Conservation (phyloP, 2,888 invertebrate genomes). For the Chesias legatella region DNA sequence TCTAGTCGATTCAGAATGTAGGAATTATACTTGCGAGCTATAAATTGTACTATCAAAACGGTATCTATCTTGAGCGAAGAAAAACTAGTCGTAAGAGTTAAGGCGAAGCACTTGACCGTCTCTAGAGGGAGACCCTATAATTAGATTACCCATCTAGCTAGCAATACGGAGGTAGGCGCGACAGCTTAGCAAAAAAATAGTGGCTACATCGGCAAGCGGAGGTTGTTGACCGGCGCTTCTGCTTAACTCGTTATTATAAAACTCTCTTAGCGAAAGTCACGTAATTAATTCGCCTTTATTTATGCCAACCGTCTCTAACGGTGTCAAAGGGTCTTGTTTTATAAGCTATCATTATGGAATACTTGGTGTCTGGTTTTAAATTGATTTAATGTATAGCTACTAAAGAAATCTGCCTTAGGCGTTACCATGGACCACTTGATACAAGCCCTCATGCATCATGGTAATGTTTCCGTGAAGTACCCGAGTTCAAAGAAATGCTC, state of each 20-base stretch:
- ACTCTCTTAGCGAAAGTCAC: conserved; percentile 53
- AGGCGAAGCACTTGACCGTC: conserved; percentile 47
- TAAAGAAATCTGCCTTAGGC: not conserved
- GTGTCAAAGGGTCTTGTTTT: conserved; percentile 32
- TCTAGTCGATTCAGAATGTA: conserved; percentile 19
- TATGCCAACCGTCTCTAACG: conserved; percentile 13
- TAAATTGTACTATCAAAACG: conserved; percentile 32
- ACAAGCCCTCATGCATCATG: conserved; percentile 15
- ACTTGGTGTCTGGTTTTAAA: conserved; percentile 6
- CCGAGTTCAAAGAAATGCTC: no score
- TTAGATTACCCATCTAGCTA: conserved; percentile 67
- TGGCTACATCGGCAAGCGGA: conserved; percentile 51
- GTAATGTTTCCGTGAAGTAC: conserved; percentile 5
- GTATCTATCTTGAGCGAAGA: conserved; percentile 32
- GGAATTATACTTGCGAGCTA: conserved; percentile 21
- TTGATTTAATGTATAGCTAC: conserved; percentile 7
- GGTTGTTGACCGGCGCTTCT: conserved; percentile 62
- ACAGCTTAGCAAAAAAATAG: conserved; percentile 68
- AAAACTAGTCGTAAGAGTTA: conserved; percentile 48
- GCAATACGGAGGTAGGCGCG: conserved; percentile 50
- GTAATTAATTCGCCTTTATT: conserved; percentile 39
- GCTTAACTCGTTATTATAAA: conserved; percentile 56
- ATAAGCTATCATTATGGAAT: conserved; percentile 13
- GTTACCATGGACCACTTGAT: no score
- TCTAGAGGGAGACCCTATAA: conserved; percentile 58